phyloP scores from a whole-genome alignment of 2,888 invertebrate species.

The Trichacis sp. region DNA sequence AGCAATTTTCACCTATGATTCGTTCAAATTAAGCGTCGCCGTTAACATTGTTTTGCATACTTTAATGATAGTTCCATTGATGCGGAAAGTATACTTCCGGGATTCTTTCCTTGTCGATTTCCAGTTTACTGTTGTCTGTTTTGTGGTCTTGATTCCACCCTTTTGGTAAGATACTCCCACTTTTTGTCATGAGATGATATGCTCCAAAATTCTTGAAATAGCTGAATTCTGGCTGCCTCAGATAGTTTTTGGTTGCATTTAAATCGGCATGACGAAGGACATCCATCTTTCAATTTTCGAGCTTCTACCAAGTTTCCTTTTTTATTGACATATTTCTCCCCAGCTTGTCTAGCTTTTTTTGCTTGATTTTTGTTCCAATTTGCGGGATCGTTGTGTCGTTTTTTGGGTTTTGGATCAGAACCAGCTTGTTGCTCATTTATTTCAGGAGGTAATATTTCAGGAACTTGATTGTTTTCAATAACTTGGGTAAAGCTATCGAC shows the following conservation, averaged over 20 bases:
- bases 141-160: neutral
- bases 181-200: slow-evolving; percentile 12
- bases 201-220: slow-evolving; percentile 29
- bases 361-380: slow-evolving; percentile 11
- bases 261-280: neutral
- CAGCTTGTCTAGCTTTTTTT: slow-evolving; percentile 14
- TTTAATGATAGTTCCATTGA: neutral
- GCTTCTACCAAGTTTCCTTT: slow-evolving; percentile 9
- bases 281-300: slow-evolving; percentile 5
- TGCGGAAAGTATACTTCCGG: slow-evolving; percentile 10
- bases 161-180: slow-evolving; percentile 18
- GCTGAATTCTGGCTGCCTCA: slow-evolving; percentile 2
- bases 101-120: slow-evolving; percentile 5
- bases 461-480: no score
- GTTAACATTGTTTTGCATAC: slow-evolving; percentile 19
- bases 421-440: no score
- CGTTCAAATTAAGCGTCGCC: slow-evolving; percentile 6
- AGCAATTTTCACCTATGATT: slow-evolving; percentile 5
- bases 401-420: no score
- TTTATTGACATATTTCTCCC: slow-evolving; percentile 3
- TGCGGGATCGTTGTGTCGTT: slow-evolving; percentile 4
- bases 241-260: slow-evolving; percentile 4
- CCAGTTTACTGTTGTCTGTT: slow-evolving; percentile 10
- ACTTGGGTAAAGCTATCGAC: no score
- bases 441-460: no score